Base-by-base conservation (phyloP, 2,797 vertebrate genomes). In the Sardinella longiceps region DNA sequence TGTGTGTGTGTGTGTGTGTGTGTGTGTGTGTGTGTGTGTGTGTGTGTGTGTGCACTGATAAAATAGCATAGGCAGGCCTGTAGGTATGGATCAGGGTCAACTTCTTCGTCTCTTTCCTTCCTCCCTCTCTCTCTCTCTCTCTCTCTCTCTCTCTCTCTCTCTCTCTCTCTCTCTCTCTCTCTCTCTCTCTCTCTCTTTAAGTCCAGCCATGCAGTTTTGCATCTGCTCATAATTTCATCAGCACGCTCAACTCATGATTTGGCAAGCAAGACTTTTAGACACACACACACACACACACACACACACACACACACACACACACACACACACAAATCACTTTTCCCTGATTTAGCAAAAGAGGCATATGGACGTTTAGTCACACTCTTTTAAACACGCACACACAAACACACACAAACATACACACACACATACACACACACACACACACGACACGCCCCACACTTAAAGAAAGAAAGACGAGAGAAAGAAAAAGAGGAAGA, bases 401-500 rank as follows among this genome's bases (percentile, higher is more conserved):
- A 83, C 45, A 74, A n/a, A 66, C 37, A 14, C 30, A 74, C 80
- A 53, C 51, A 80, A 39, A 83, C 45, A 74, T 14, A 37, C 33
- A 30, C 63, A 66, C 56, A 83, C n/a, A n/a, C n/a, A n/a, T n/a
- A n/a, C n/a, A n/a, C n/a, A n/a, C n/a, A n/a, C n/a, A 33, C 58
- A 70, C 85, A 87, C 83, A 15, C 82, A 70, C n/a, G 15, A 70
- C 63, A 89, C 53, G 30, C 70, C 80, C 63, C 30, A 18, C 63
- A 3, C 63, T 33, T 37, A 37, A 70, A 14, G 3, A 63, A 83
- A 82, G 82, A 88, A 83, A 28, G 63, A 30, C n/a, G 91, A 92
- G 93, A 92, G 95, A 90, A 90, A 91, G 88, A 93, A 94, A 93
- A 43, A 91, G 90, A 92, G 92, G 93, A 93, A 92, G 93, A 94